These are phyloP conservation scores for Clavelina lepadiformis DNA, from an alignment of 23 tunicate species.

Conservation along the genomic window DNA sequence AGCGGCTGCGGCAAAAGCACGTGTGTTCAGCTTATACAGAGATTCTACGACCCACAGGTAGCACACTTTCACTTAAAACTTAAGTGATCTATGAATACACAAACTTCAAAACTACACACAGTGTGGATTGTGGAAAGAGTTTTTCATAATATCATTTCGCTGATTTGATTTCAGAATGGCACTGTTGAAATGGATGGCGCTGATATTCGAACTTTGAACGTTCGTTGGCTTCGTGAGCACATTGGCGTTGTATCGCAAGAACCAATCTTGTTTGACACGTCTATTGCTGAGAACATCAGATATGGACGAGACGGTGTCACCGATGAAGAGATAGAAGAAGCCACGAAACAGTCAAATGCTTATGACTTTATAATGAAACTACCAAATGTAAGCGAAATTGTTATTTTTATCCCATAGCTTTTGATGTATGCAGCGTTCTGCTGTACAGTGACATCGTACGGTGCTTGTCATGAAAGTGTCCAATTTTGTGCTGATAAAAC, in stretches of 20 bases:
- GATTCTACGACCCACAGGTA: slow-evolving; percentile 92
- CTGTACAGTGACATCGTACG: background rate
- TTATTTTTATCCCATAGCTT: background rate
- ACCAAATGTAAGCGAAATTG: slow-evolving; percentile 88
- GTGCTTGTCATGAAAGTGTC: background rate
- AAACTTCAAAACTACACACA: background rate
- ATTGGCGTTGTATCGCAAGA: slow-evolving; percentile 99
- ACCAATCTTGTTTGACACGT: slow-evolving; percentile 92
- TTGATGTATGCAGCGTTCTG: background rate
- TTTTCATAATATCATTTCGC: background rate
- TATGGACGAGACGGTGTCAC: slow-evolving; percentile 79
- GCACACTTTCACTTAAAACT: background rate
- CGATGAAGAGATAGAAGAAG: slow-evolving; percentile 72
- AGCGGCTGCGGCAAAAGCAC: slow-evolving; percentile 95
- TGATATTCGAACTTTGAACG: slow-evolving; percentile 90
- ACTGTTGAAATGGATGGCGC: slow-evolving; percentile 56
- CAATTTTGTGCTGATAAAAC: too few species aligned
- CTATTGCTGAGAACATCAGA: slow-evolving; percentile 85
- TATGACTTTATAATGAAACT: slow-evolving; percentile 85
- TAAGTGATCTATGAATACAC: background rate
- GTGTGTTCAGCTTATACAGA: slow-evolving; percentile 76
- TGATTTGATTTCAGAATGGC: slow-evolving; percentile 36
- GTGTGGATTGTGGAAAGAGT: background rate
- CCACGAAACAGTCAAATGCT: slow-evolving; percentile 84
- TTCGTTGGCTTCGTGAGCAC: slow-evolving; percentile 80